Percentiles rank a stretch among this genome's conserved stretches.
Conservation (phyloP, 2,888 invertebrate genomes). For the Syrphus vitripennis region DNA sequence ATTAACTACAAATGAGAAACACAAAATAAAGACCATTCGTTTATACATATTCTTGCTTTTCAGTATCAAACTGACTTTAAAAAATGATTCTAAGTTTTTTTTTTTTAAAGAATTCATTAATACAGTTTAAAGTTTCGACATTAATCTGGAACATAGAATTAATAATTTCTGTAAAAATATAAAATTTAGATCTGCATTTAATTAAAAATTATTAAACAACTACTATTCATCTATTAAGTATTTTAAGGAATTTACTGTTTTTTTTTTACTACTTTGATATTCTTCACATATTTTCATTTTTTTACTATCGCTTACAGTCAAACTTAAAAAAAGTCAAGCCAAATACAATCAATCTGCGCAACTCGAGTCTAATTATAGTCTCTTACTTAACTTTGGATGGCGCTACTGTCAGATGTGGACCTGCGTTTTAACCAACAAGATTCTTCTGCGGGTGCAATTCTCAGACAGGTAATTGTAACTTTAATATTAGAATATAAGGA, state of each 20-base stretch:
- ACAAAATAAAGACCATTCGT: too few relatives aligned
- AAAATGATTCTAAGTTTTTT: background rate
- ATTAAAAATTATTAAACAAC: too few relatives aligned
- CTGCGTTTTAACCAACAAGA: conserved; percentile 37
- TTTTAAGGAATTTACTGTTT: background rate
- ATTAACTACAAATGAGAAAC: too few relatives aligned
- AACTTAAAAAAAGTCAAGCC: background rate
- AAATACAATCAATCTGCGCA: background rate
- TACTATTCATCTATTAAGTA: too few relatives aligned
- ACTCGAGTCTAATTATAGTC: conserved; percentile 8
- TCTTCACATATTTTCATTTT: background rate
- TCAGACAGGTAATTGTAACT: conserved; percentile 14
- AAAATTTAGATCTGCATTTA: too few relatives aligned
- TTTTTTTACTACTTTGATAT: background rate
- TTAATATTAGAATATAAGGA: background rate
- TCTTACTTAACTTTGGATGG: conserved; percentile 31
- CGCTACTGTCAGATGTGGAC: conserved; percentile 36
- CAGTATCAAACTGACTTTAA: too few relatives aligned
- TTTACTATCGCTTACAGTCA: background rate
- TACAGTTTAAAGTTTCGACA: too few relatives aligned
- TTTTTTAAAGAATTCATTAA: too few relatives aligned
- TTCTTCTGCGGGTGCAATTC: conserved; percentile 33
- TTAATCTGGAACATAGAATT: too few relatives aligned
- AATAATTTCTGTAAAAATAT: too few relatives aligned
- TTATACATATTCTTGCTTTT: too few relatives aligned